Base-by-base conservation (phyloP, 2,888 invertebrate genomes). In the Tenthredo distinguenda region DNA sequence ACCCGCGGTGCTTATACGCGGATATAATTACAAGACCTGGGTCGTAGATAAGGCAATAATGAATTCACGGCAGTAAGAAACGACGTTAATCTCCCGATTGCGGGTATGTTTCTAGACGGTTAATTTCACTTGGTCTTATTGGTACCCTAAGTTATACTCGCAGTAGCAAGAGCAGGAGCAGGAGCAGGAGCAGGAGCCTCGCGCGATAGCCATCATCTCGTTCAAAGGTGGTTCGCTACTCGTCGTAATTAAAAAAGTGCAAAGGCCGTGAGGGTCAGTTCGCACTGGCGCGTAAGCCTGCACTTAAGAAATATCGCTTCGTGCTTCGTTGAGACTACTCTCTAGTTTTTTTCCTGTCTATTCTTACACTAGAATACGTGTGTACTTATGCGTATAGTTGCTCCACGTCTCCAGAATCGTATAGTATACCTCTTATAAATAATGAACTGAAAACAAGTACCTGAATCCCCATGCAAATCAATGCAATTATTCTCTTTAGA, bases 201-300 rank as follows among this genome's bases (percentile, higher is more conserved):
- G 62, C 43, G 83, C 47, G 83, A 83, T 83, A 83, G 47, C 18
- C 83, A 83, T 83, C 83, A 83, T 83, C 83, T 68, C 65, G 83
- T 65, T 34, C 83, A 68, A 68, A 83, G 83, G 68, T 83, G 68
- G 83, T 47, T 65, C 37, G 83, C 83, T 83, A 68, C 68, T 83
- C 68, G 31, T 43, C 47, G 83, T 68, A 83, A 83, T 83, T 83
- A 83, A 83, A 83, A 83, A 71, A 83, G 68, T 83, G 26, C 83
- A 40, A 37, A 50, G 83, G 83, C 68, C 83, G 34, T 31, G 9
- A 83, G 68, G 83, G 83, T 83, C 68, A 71, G 71, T 71, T 83
- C 83, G 83, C 81, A 81, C 58, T n/a, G 81, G 58, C 81, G 58
- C 83, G 83, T 83, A 83, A 65, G 83, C 83, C 71, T 83, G 71